Conservation (phyloP, 2,113 vertebrate genomes). For the Apteryx mantelli region DNA sequence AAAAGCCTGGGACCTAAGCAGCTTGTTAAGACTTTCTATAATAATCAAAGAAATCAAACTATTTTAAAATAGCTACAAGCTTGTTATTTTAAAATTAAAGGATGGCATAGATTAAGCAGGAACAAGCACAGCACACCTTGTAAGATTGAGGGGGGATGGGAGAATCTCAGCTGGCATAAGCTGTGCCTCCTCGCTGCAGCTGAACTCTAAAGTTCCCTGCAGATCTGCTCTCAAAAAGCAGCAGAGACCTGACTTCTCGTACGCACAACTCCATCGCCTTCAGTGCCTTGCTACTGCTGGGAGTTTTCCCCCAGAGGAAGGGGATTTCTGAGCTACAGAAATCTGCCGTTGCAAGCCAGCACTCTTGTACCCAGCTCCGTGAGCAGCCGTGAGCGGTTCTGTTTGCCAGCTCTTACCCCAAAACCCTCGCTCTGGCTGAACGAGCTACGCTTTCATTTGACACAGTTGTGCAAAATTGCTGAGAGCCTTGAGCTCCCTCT, state of each 20-base stretch:
- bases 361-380: neutral
- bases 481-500: neutral
- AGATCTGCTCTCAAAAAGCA: neutral
- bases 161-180: neutral
- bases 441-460: neutral
- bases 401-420: too few relatives aligned
- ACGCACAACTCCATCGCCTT: neutral
- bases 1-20: too few relatives aligned
- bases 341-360: neutral
- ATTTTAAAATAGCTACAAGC: neutral
- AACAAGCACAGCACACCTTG: neutral
- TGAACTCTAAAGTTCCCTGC: neutral
- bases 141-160: neutral
- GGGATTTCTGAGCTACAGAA: neutral
- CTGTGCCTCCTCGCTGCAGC: neutral
- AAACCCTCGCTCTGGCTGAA: neutral
- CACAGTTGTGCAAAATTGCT: neutral
- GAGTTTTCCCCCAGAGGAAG: neutral
- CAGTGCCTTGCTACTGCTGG: neutral
- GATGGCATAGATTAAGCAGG: neutral
- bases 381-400: too few relatives aligned
- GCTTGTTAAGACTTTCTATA: too few relatives aligned
- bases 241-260: neutral
- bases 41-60: neutral
- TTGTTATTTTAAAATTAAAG: neutral